Base-by-base conservation (phyloP, 2,888 invertebrate species). In the Priocnemis perturbator region DNA sequence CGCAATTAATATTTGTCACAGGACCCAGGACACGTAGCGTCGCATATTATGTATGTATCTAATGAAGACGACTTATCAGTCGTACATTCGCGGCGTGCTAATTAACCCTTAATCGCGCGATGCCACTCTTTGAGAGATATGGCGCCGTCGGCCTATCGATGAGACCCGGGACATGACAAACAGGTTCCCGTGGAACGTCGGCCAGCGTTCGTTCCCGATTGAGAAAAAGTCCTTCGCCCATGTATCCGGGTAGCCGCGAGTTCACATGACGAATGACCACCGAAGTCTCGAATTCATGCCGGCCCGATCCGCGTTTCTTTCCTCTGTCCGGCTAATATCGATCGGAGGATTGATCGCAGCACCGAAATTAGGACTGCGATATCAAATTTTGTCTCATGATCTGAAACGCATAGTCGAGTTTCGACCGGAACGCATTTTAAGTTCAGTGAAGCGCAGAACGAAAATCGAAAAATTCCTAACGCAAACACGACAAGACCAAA, bases 121-220 rank as follows among this genome's bases (percentile, higher is more conserved):
- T 57, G 64, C 65, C 62, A 59, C 64, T 62, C 55, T 44, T 58
- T 57, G 26, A 52, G 50, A 59, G 62, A 60, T 61, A 60, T 47
- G 55, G 62, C 60, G 58, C 59, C 52, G 52, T 71, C 56, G 59
- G 67, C 62, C 56, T 61, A 66, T 66, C 73, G 73, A 68, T 65
- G 63, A 44, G 60, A 66, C 56, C 58, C 37, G 4, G 48, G 66
- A 66, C 71, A 74, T 66, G 73, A 66, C 44, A 63, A 74, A 74
- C 73, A 65, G 73, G 73, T 74, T 74, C 60, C 64, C 64, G 53
- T 44, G 71, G 71, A 69, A 69, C 69, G 61, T 50, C 64, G 59
- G 20, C 47, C 61, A 64, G 30, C 47, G 59, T 3, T 3, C 37
- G 21, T 59, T 53, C 47, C 58, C 53, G 59, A 60, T 52, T 67